Percentiles rank a stretch among this genome's conserved stretches.
Conservation (phyloP, 2,888 invertebrate species). For the Eristalis pertinax region DNA sequence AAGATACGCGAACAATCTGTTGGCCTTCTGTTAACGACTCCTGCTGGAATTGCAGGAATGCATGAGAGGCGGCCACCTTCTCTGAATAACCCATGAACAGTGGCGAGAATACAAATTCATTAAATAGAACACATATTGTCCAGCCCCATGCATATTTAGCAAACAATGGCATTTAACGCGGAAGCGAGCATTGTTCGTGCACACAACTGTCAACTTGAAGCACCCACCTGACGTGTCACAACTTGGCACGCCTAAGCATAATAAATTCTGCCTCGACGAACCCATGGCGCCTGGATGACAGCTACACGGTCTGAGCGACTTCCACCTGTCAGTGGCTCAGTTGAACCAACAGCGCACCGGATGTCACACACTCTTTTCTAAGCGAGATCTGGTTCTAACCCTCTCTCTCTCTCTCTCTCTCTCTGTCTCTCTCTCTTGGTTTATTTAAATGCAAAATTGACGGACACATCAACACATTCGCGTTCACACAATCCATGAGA, state of each 20-base stretch:
- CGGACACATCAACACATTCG: not conserved
- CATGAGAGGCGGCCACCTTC: no score
- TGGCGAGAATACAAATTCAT: no score
- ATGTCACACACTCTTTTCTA: constrained; percentile 40
- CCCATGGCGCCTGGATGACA: not conserved
- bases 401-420: constrained; percentile 1
- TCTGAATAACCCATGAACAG: no score
- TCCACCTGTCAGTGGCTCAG: constrained; percentile 11
- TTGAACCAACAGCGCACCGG: constrained; percentile 4
- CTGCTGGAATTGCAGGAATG: no score
- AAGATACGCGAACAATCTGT: no score
- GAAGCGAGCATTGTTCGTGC: not conserved
- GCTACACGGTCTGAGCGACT: not conserved
- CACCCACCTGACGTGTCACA: not conserved
- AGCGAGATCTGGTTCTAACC: constrained; percentile 47
- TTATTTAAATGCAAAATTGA: constrained; percentile 21
- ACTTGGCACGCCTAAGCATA: not conserved
- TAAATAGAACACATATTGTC: no score
- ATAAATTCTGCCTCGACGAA: not conserved
- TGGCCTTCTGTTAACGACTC: no score
- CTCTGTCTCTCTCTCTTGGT: constrained; percentile 29
- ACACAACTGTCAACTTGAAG: not conserved
- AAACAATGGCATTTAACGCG: no score
- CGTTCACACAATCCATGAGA: not conserved
- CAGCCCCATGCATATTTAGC: no score